phyloP scores from a whole-genome alignment of 2,888 invertebrate species.

The Calliopum simillimum region DNA sequence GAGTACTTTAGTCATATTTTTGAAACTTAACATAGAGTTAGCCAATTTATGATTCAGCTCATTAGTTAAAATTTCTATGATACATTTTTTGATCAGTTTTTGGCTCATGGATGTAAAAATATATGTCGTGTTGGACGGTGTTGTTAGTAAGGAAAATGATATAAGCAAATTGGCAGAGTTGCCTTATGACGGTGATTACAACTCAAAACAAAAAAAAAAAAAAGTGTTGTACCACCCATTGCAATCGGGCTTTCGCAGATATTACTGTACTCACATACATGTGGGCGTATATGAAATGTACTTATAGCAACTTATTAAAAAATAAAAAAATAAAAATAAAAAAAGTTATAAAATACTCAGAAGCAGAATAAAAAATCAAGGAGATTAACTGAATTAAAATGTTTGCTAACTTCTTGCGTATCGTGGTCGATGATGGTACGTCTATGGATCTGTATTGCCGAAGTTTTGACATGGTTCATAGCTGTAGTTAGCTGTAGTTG shows the following conservation, averaged over 20 bases:
- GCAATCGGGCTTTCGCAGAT: background rate
- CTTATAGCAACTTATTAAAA: background rate
- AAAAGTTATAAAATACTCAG: background rate
- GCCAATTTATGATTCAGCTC: too few relatives aligned
- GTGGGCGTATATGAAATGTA: too few relatives aligned
- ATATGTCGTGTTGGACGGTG: too few relatives aligned
- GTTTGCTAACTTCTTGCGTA: slow-evolving; percentile 66
- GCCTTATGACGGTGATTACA: background rate
- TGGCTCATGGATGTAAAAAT: too few relatives aligned
- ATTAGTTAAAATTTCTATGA: too few relatives aligned
- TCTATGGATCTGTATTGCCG: slow-evolving; percentile 82
- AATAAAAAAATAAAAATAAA: slow-evolving; percentile 2
- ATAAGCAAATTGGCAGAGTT: background rate
- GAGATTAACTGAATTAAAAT: background rate
- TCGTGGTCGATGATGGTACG: slow-evolving; percentile 62
- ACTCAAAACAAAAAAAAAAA: background rate
- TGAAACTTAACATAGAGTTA: too few relatives aligned
- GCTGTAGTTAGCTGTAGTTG: slow-evolving; percentile 51
- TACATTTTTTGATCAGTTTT: too few relatives aligned
- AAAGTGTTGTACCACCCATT: background rate
- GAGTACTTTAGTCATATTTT: too few relatives aligned
- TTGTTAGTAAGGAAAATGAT: too few relatives aligned
- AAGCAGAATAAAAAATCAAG: background rate
- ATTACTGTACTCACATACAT: too few relatives aligned
- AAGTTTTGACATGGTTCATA: slow-evolving; percentile 80